phyloP scores from a whole-genome alignment of 2,797 vertebrate species.

The Hozukius guyotensis region DNA sequence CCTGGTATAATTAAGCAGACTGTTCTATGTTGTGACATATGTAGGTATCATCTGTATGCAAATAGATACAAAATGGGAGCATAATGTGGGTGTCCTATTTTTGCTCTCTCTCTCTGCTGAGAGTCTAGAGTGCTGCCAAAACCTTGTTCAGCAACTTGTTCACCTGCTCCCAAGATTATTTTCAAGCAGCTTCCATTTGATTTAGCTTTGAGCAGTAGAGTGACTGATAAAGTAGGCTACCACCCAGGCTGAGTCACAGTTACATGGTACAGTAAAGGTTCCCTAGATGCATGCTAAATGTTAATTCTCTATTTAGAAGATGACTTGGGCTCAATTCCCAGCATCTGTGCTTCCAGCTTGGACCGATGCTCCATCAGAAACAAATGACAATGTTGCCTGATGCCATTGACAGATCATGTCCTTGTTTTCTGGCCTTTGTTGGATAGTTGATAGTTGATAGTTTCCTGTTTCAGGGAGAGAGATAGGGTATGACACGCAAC shows the following conservation, averaged over 20 bases:
- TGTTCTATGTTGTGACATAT: conserved; percentile 39
- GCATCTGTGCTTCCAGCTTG: neutral
- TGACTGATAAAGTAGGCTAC: neutral
- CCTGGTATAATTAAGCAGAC: conserved; percentile 39
- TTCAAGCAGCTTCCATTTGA: neutral
- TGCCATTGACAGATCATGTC: no score
- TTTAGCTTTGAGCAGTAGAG: neutral
- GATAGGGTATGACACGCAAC: no score
- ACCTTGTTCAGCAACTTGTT: neutral
- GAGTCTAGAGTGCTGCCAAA: neutral
- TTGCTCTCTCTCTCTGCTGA: neutral
- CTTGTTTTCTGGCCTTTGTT: no score
- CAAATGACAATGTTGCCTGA: no score
- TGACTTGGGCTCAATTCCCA: neutral
- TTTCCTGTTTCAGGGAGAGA: no score
- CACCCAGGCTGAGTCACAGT: neutral
- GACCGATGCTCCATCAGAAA: neutral
- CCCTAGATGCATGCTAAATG: no score
- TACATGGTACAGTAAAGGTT: neutral
- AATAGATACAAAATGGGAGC: conserved; percentile 57
- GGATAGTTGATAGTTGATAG: no score
- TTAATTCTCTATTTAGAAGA: neutral
- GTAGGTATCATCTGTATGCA: conserved; percentile 56
- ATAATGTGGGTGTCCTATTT: conserved; percentile 44
- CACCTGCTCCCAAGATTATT: conserved; percentile 1